Evolutionary conservation across 2,113 vertebrate species (phyloP).

Genomic region (Saguinus midas): DNA sequence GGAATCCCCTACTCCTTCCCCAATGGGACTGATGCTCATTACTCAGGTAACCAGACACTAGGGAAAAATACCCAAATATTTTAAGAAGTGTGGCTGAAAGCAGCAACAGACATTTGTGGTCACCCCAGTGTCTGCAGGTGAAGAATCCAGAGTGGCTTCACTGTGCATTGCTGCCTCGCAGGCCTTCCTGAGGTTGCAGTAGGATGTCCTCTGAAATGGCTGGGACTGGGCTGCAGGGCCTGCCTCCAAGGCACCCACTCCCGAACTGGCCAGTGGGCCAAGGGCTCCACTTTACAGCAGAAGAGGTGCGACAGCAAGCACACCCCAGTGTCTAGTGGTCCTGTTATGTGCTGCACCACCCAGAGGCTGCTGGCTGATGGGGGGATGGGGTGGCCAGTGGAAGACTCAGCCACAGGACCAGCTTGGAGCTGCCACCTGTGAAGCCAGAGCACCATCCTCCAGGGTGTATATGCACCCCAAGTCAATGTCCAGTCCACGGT

Average conservation of each 20-base stretch:
- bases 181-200: background rate
- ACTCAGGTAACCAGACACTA: background rate
- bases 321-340: background rate
- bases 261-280: too few species aligned
- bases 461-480: background rate
- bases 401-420: background rate
- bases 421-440: background rate
- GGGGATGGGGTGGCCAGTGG: background rate
- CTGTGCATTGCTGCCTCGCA: too few species aligned
- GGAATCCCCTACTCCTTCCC: background rate
- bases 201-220: background rate
- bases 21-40: background rate
- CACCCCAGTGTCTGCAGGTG: background rate
- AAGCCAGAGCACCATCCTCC: fast-evolving
- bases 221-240: background rate
- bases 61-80: background rate
- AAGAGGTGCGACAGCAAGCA: background rate
- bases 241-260: background rate
- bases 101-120: background rate
- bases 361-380: background rate
- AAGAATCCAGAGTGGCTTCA: background rate
- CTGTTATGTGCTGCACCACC: background rate
- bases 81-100: background rate
- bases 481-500: background rate
- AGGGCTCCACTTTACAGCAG: background rate